These are phyloP conservation scores for Hyperoplus lanceolatus DNA, from an alignment of 2,797 vertebrate species.

Conservation along the genomic window DNA sequence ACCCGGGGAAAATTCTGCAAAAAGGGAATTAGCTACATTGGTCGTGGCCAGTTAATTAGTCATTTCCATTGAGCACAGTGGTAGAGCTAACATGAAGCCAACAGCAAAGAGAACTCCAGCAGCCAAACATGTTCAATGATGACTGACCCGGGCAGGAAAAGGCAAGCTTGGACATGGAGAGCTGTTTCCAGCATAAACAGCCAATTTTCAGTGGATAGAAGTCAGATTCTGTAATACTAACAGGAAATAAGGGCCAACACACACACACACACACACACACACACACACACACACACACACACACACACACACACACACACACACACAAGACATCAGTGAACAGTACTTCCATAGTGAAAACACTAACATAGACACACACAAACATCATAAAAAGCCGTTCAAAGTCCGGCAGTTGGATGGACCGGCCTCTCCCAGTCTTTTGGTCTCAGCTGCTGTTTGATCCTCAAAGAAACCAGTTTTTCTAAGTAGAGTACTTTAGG, in stretches of 20 bases:
- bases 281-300: not conserved
- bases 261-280: constrained; percentile 5
- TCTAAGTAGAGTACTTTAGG: constrained; percentile 11
- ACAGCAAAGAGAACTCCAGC: constrained; percentile 4
- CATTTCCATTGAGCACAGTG: not conserved
- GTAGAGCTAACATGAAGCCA: constrained; percentile 9
- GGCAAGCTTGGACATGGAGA: constrained; percentile 45
- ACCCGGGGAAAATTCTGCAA: not conserved
- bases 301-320: constrained; percentile 14
- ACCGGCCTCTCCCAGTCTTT: constrained; percentile 33
- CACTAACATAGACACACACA: constrained; percentile 45
- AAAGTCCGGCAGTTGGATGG: constrained; percentile 46
- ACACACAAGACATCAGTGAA: constrained; percentile 17
- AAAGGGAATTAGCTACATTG: not conserved
- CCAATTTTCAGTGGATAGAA: constrained; percentile 33
- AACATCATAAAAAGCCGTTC: constrained; percentile 35
- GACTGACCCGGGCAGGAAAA: constrained; percentile 36
- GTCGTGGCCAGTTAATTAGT: not conserved
- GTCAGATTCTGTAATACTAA: constrained; percentile 60
- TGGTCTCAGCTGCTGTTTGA: constrained; percentile 57
- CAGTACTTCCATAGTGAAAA: constrained; percentile 34
- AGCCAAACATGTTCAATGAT: constrained; percentile 34
- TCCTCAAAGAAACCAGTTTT: constrained; percentile 35
- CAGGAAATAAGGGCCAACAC: constrained; percentile 61
- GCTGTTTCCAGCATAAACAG: constrained; percentile 67